Evolutionary conservation across 2,797 vertebrate species (phyloP).

Genomic region (Iguana delicatissima): DNA sequence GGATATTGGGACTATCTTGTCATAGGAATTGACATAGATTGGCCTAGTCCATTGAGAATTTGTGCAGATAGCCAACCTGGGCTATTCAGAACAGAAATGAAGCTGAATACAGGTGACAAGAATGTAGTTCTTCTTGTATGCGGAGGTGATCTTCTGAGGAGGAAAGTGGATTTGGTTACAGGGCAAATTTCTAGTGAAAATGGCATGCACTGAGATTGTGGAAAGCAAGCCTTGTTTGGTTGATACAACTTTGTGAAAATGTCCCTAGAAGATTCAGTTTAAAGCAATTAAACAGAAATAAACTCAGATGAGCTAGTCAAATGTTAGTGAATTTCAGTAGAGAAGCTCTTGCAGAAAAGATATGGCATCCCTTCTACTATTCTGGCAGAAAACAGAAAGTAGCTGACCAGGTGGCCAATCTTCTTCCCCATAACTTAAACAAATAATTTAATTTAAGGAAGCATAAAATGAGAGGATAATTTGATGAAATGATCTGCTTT

Average conservation of each 20-base stretch:
- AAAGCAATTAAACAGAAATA: not conserved
- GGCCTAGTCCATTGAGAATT: not conserved
- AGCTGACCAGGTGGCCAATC: not conserved
- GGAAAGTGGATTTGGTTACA: not conserved
- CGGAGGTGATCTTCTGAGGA: not conserved
- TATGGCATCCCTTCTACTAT: not conserved
- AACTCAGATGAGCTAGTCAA: not conserved
- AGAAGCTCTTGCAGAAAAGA: not conserved
- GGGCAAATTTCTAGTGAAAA: not conserved
- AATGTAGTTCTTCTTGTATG: not conserved
- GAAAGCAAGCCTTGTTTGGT: not conserved
- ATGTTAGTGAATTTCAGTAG: not conserved
- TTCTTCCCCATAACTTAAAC: not conserved
- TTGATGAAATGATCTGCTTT: conserved; percentile 30
- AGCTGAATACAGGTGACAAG: not conserved
- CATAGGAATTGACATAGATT: not conserved
- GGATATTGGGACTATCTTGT: not conserved
- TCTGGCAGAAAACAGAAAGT: not conserved
- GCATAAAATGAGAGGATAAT: accelerated
- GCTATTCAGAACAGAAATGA: not conserved
- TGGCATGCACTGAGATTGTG: not conserved
- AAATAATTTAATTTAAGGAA: not conserved
- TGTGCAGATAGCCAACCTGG: not conserved
- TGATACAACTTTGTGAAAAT: not conserved
- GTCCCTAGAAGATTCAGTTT: not conserved